Evolutionary conservation across 2,888 invertebrate species (phyloP).

Genomic region (Drosophila lacicola): DNA sequence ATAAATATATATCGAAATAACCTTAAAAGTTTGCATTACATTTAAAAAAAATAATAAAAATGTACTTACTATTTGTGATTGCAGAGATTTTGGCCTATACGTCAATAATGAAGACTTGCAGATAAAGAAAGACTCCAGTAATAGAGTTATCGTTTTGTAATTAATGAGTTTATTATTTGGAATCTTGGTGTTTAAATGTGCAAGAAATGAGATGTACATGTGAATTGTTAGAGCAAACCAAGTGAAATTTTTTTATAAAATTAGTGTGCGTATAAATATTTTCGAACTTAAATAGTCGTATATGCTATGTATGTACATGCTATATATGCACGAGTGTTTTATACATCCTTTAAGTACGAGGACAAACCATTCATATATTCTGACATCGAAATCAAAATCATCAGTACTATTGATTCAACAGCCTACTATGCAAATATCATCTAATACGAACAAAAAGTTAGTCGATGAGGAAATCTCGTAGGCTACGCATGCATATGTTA

Average conservation of each 20-base stretch:
- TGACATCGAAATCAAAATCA: too few species aligned
- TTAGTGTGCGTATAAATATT: slow-evolving; percentile 1
- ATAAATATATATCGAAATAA: background rate
- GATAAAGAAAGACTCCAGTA: slow-evolving; percentile 66
- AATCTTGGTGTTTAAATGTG: slow-evolving; percentile 11
- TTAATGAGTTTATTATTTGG: slow-evolving; percentile 24
- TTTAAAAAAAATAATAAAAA: slow-evolving; percentile 2
- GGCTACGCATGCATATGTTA: too few species aligned
- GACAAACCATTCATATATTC: too few species aligned
- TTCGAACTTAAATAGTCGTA: background rate
- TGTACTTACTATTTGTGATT: slow-evolving; percentile 57
- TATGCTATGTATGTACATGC: too few species aligned
- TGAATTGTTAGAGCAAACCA: slow-evolving; percentile 18
- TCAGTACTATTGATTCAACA: too few species aligned
- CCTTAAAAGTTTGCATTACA: slow-evolving; percentile 4
- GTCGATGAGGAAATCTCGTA: too few species aligned
- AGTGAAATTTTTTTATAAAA: background rate
- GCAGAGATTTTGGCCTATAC: slow-evolving; percentile 43
- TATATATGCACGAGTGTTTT: too few species aligned
- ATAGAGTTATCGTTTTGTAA: slow-evolving; percentile 42
- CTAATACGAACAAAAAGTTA: too few species aligned
- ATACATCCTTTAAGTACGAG: background rate
- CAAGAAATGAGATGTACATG: slow-evolving; percentile 3
- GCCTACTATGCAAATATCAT: too few species aligned
- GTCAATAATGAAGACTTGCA: slow-evolving; percentile 65